Evolutionary conservation across 2,113 vertebrate species (phyloP).

Genomic region (Galbula dea): DNA sequence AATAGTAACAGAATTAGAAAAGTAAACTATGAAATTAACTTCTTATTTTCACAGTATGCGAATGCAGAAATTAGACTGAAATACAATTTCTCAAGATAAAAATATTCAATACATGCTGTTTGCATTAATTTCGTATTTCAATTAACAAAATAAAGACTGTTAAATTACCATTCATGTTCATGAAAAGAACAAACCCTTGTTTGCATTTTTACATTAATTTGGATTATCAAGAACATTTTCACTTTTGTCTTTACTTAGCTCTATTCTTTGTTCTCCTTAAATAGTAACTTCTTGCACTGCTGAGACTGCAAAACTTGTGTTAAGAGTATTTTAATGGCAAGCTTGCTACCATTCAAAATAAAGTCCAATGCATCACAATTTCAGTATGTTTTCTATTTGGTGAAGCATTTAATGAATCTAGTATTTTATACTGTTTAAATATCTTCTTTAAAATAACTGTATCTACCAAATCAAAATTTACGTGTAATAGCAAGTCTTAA

Average conservation of each 20-base stretch:
- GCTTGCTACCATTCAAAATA: background rate
- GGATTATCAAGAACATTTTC: background rate
- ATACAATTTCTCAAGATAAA: background rate
- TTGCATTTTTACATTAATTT: background rate
- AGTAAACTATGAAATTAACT: background rate
- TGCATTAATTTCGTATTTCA: background rate
- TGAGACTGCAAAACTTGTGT: background rate
- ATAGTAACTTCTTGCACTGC: background rate
- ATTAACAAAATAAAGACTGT: background rate
- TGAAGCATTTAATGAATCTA: background rate
- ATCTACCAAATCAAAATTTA: background rate
- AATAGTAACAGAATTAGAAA: background rate
- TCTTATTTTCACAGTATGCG: background rate
- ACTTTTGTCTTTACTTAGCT: background rate
- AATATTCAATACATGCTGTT: background rate
- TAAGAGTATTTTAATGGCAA: background rate
- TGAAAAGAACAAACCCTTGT: background rate
- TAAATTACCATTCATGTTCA: background rate
- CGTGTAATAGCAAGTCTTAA: background rate
- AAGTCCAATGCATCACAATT: background rate
- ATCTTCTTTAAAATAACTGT: background rate
- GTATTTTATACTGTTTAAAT: background rate
- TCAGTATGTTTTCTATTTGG: background rate
- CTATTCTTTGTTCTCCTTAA: background rate
- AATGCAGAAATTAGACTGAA: background rate